Percentiles rank a stretch among this genome's conserved stretches.
Conservation (phyloP, 1,140 invertebrate genomes). For the Condylostylus longicornis region DNA sequence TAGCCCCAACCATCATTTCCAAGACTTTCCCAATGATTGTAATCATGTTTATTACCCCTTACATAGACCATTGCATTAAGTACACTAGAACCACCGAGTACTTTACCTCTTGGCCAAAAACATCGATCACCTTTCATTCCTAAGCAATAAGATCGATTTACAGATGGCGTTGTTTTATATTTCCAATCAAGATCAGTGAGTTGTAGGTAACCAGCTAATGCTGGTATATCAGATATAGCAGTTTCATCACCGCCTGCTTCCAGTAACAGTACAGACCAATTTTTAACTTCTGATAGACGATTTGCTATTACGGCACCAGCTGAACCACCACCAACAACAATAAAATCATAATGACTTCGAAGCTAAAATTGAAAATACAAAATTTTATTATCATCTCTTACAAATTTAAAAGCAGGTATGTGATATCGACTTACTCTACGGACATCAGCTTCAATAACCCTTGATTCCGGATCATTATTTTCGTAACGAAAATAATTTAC, state of each 20-base stretch:
- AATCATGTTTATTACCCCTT: slow-evolving; percentile 79
- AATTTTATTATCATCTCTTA: too few species aligned
- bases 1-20: slow-evolving; percentile 88
- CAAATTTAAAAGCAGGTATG: too few species aligned
- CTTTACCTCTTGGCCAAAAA: slow-evolving; percentile 76
- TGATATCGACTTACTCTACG: background rate
- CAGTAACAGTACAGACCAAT: slow-evolving; percentile 65
- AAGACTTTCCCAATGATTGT: slow-evolving; percentile 73
- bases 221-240: slow-evolving; percentile 62
- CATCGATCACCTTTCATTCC: slow-evolving; percentile 71
- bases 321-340: slow-evolving; percentile 80
- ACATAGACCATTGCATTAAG: slow-evolving; percentile 92
- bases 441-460: slow-evolving; percentile 48
- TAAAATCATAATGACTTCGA: slow-evolving; percentile 60
- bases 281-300: slow-evolving; percentile 60
- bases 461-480: slow-evolving; percentile 64
- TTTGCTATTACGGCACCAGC: slow-evolving; percentile 86
- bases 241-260: slow-evolving; percentile 74
- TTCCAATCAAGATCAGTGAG: slow-evolving; percentile 80
- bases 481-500: slow-evolving; percentile 68
- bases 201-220: slow-evolving; percentile 58
- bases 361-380: slow-evolving; percentile 37
- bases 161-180: slow-evolving; percentile 73
- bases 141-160: slow-evolving; percentile 55
- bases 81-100: slow-evolving; percentile 84